Conservation (phyloP, 1,140 invertebrate species). For the Geopemphigus sp. region DNA sequence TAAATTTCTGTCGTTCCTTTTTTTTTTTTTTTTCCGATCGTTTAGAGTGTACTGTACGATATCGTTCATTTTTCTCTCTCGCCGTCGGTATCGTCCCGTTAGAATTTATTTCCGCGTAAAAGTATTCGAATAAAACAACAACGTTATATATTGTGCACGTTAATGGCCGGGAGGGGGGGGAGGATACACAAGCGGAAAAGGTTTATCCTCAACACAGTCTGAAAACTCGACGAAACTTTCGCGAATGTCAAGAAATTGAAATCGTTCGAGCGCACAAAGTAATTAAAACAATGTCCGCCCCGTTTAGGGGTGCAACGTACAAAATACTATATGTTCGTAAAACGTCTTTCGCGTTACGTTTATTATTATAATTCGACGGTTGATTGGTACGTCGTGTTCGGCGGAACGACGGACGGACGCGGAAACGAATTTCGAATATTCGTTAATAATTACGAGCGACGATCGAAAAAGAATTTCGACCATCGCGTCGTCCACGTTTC, state of each 20-base stretch:
- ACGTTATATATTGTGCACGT: too few relatives aligned
- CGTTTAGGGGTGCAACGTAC: background rate
- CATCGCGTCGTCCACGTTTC: too few relatives aligned
- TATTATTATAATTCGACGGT: background rate
- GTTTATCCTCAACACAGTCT: background rate
- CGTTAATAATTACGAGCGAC: slow-evolving; percentile 2
- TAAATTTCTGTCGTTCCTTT: too few relatives aligned
- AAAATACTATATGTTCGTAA: slow-evolving; percentile 4
- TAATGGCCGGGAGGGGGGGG: too few relatives aligned
- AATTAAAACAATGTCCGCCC: slow-evolving; percentile 21
- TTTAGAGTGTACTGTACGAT: too few relatives aligned
- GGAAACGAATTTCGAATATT: background rate
- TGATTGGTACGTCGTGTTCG: background rate
- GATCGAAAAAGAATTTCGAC: too few relatives aligned
- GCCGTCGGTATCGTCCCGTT: too few relatives aligned
- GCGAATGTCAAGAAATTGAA: background rate
- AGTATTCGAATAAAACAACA: too few relatives aligned
- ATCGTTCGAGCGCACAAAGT: background rate
- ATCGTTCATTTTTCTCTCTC: too few relatives aligned
- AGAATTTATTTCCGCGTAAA: too few relatives aligned
- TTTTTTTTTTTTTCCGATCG: too few relatives aligned
- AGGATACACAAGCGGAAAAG: background rate
- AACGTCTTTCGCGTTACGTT: background rate
- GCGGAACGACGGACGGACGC: background rate
- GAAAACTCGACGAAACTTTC: background rate